Conservation (phyloP, 2,888 invertebrate genomes). For the Gastrophysa polygoni region DNA sequence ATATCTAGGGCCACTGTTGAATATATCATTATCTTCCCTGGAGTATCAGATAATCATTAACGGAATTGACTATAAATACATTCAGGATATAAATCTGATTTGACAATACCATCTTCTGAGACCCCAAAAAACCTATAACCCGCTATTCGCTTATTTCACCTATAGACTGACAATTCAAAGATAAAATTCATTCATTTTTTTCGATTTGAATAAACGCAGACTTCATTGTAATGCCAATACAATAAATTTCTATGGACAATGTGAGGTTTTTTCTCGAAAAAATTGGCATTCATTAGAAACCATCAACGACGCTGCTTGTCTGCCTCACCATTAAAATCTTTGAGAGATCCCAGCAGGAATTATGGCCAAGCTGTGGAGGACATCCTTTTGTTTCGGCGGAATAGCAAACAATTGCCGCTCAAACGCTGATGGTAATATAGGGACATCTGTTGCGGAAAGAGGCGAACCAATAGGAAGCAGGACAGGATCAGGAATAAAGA, state of each 20-base stretch:
- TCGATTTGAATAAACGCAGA: too few species aligned
- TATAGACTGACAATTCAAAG: too few species aligned
- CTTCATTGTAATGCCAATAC: not conserved
- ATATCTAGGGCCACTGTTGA: too few species aligned
- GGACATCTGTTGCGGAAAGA: constrained; percentile 35
- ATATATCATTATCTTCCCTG: too few species aligned
- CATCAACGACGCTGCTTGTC: not conserved
- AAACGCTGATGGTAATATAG: constrained; percentile 38
- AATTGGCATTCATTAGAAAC: constrained; percentile 2
- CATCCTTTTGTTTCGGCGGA: constrained; percentile 37
- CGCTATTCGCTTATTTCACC: too few species aligned
- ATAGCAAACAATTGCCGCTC: constrained; percentile 32
- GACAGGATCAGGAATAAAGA: too few species aligned
- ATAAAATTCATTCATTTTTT: too few species aligned
- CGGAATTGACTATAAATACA: too few species aligned
- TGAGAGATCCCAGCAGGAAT: constrained; percentile 24
- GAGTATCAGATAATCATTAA: too few species aligned
- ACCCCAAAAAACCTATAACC: too few species aligned
- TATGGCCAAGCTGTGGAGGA: constrained; percentile 31
- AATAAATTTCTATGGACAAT: not conserved
- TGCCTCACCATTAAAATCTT: constrained; percentile 17
- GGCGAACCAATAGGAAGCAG: constrained; percentile 23
- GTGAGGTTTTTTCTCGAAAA: not conserved
- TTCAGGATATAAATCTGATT: too few species aligned
- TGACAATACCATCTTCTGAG: too few species aligned